Evolutionary conservation across 2,113 vertebrate species (phyloP), one percentile per base, ranked within the genome.

Genomic region (Donacobius atricapilla): DNA sequence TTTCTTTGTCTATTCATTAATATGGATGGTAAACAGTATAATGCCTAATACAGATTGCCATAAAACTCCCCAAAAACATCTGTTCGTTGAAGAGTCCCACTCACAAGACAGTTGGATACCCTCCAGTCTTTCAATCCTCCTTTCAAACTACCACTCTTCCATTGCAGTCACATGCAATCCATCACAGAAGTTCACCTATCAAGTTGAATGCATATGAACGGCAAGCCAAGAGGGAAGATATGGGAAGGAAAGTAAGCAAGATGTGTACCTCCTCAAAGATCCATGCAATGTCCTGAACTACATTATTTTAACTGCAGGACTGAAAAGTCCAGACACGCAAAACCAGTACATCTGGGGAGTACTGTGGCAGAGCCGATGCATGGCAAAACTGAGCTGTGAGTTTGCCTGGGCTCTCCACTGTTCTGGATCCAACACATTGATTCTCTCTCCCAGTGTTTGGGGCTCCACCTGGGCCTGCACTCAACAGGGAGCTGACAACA

Each of bases 351-450:
- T 28, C 27, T 45, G 4, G 21, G 23, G 33, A 73, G 14, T 54
- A 39, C 0, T 3, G 7, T 7, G 6, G 42, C 93, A 75, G 33
- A 87, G 23, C 5, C 21, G 8, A 30, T 3, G 1, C 1, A 5
- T 2, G 1, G 51, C 37, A 72, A 80, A 86, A 65, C 2, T 31
- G 28, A 89, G 31, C 37, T 86, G 6, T 11, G 25, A 70, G 35
- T 18, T 86, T 9, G 2, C 58, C 30, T 35, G 15, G 35, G 19
- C 16, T 68, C 27, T 75, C 48, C 53, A 53, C 37, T 42, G 6
- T 9, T 82, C 27, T 23, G 23, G 35, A 84, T 28, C 7, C 9
- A 30, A 51, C 10, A 51, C 13, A 25, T 0, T 3, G 48, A 35
- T 50, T 42, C 9, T 42, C 24, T n/a, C 24, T 60, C 48, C 33